phyloP scores from a whole-genome alignment of 2,797 vertebrate genomes.

The Champsocephalus gunnari region DNA sequence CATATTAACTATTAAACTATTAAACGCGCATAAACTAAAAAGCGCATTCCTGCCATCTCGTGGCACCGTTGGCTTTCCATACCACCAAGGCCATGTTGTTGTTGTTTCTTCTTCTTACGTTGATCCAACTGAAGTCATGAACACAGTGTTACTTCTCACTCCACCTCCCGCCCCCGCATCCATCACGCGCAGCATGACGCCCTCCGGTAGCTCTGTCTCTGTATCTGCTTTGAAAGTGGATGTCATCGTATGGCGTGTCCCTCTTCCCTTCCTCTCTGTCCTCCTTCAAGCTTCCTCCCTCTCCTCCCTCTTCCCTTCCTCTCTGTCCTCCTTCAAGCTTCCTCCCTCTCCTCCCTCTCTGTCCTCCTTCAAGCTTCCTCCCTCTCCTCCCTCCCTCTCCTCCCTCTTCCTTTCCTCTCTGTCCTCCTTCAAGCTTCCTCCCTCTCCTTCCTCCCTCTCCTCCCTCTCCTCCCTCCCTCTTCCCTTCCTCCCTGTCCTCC shows the following conservation, averaged over 20 bases:
- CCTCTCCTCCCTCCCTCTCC: not conserved
- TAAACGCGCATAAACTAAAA: too few relatives aligned
- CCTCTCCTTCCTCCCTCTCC: not conserved
- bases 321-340: slow-evolving; percentile 18
- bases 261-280: not conserved
- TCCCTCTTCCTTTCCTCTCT: not conserved
- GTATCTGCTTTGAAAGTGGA: slow-evolving; percentile 6
- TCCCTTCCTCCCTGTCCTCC: not conserved
- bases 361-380: not conserved
- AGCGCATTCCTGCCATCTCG: too few relatives aligned
- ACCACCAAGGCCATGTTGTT: too few relatives aligned
- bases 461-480: not conserved
- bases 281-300: slow-evolving; percentile 21
- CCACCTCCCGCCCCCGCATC: slow-evolving; percentile 27
- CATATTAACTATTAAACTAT: too few relatives aligned
- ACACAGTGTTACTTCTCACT: not conserved
- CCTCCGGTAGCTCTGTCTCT: not conserved
- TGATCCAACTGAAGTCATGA: not conserved
- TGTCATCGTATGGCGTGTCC: slow-evolving; percentile 15
- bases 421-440: slow-evolving; percentile 23
- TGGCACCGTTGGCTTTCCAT: too few relatives aligned
- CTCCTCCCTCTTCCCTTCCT: not conserved
- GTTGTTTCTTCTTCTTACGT: too few relatives aligned
- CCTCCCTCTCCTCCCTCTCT: not conserved
- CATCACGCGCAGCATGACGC: slow-evolving; percentile 16